Evolutionary conservation across 2,113 vertebrate species (phyloP), one percentile per base, ranked within the genome.

Genomic region (Arenaria interpres): DNA sequence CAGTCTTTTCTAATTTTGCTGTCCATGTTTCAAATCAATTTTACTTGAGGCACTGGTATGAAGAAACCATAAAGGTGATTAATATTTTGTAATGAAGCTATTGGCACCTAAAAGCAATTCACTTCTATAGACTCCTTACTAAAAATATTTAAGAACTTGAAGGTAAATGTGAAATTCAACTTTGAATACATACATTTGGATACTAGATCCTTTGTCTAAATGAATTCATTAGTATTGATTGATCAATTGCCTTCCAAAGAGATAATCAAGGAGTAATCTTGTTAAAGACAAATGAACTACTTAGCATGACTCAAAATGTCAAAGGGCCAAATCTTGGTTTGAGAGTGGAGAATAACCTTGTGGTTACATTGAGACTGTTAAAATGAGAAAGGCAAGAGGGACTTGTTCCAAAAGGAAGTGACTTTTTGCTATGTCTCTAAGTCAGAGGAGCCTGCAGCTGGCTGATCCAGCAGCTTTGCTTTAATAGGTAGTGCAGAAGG

Each of bases 81-180:
- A 87, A 97, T 95, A 66, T 67, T 96, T 94, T 69, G 82, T 97
- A 96, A 97, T 96, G 89, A 97, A 92, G 82, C 64, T 93, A 77
- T 79, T 89, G 86, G 91, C 83, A 95, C 95, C 90, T 95, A 94
- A 85, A 97, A 97, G 75, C 74, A 91, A 79, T 62, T 91, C 73
- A 93, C 69, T 96, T 93, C 76, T 89, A 46, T 19, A 67, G 85
- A 43, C 63, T 57, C 84, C 56, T 95, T 84, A 91, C 56, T 92
- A 72, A 97, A 98, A 89, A 80, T 95, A 85, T 80, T 97, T 94
- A 87, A 92, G 74, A 79, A 92, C 88, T 86, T 87, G n/a, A 72
- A 88, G 77, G 76, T 71, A 87, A 66, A 85, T 73, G 93, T 85
- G 51, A 88, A 72, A 88, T 83, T 93, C 41, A 84, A 62, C 77